Evolutionary conservation across 2,888 invertebrate species (phyloP).

Genomic region (Pardosa pseudoannulata): DNA sequence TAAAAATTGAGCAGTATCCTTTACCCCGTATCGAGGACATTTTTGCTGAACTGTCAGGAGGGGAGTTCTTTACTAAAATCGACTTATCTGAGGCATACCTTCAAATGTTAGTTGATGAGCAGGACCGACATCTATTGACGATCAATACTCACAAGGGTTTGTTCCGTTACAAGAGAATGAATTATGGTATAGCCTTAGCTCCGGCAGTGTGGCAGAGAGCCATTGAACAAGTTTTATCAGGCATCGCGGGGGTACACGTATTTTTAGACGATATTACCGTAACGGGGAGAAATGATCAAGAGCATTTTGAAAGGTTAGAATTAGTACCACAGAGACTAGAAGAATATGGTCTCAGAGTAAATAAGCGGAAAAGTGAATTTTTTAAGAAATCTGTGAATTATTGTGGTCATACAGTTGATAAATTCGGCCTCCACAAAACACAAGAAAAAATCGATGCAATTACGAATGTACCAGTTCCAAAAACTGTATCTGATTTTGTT

Average conservation of each 20-base stretch:
- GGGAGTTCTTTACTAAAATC: constrained; percentile 74
- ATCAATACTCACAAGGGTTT: constrained; percentile 77
- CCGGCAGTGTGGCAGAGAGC: constrained; percentile 75
- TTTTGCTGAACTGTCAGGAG: constrained; percentile 74
- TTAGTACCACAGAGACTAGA: background rate
- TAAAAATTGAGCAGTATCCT: constrained; percentile 75
- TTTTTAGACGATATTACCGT: constrained; percentile 26
- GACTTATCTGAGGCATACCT: constrained; percentile 77
- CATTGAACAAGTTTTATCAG: constrained; percentile 40
- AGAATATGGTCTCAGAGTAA: constrained; percentile 21
- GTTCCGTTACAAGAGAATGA: constrained; percentile 75
- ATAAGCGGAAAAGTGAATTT: constrained; percentile 70
- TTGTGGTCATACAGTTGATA: constrained; percentile 49
- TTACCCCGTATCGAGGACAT: constrained; percentile 76
- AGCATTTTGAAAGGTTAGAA: constrained; percentile 35
- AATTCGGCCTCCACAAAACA: constrained; percentile 50
- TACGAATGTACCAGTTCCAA: constrained; percentile 37
- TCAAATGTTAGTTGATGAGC: constrained; percentile 76
- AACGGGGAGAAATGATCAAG: constrained; percentile 15
- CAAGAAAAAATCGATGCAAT: constrained; percentile 47
- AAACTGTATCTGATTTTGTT: constrained; percentile 40
- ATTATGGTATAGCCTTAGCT: constrained; percentile 76
- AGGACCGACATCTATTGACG: constrained; percentile 75
- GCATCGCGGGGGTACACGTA: constrained; percentile 19
- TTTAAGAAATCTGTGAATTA: constrained; percentile 49